Conservation (phyloP, 2,888 invertebrate species). For the Octonoba sinensis region DNA sequence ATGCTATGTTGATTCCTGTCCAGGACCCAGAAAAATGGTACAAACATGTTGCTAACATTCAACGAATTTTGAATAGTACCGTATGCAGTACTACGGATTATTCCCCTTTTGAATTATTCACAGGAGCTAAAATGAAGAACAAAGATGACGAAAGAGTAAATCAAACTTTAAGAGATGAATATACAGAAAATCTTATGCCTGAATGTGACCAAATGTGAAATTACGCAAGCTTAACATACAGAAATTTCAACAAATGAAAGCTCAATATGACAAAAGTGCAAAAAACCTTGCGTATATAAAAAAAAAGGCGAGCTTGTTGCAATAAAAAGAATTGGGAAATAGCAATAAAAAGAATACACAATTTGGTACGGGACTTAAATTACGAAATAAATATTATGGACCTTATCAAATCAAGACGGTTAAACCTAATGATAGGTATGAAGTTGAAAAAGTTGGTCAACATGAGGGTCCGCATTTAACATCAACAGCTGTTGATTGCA, state of each 20-base stretch:
- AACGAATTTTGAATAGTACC: conserved; percentile 7
- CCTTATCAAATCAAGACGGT: conserved; percentile 12
- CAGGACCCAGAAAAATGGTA: conserved; percentile 1
- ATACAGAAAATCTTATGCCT: neutral
- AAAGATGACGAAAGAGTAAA: neutral
- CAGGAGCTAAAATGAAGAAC: neutral
- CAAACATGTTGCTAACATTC: neutral
- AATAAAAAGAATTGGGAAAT: neutral
- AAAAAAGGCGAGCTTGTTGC: conserved; percentile 4
- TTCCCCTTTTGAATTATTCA: conserved; percentile 5
- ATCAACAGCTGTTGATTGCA: neutral
- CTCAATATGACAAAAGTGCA: neutral
- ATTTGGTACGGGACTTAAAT: neutral
- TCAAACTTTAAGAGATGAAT: neutral
- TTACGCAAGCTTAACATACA: neutral
- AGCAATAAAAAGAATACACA: too few species aligned
- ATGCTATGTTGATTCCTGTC: neutral
- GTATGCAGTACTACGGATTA: neutral
- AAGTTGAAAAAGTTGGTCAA: neutral
- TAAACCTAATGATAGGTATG: neutral
- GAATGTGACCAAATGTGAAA: conserved; percentile 5
- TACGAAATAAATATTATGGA: neutral
- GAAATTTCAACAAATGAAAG: neutral
- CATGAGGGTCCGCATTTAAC: neutral
- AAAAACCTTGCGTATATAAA: neutral